These are phyloP conservation scores for Umimayanthus chanpuru DNA, from an alignment of 92 coral and sea anemone genomes.

Conservation along the genomic window DNA sequence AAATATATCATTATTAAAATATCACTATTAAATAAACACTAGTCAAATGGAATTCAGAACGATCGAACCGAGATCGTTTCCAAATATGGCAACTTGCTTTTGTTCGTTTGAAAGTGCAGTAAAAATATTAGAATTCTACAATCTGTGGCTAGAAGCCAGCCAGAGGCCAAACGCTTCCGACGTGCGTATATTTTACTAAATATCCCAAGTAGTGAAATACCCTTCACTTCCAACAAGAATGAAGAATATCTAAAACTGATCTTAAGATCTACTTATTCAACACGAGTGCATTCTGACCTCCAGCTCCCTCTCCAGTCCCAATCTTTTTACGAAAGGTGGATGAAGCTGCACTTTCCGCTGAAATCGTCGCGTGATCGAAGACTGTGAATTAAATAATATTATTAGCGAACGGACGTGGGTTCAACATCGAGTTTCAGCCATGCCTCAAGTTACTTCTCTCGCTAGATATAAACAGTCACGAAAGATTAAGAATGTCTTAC, in stretches of 20 bases:
- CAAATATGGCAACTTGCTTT: no score
- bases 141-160: no score
- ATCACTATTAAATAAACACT: no score
- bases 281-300: constrained; percentile 64
- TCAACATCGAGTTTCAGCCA: not conserved
- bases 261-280: not conserved
- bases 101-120: not conserved
- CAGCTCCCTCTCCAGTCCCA: constrained; percentile 87
- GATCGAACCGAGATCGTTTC: not conserved
- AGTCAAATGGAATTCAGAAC: not conserved
- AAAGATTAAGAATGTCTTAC: constrained; percentile 36
- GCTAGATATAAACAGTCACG: not conserved
- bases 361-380: constrained; percentile 84
- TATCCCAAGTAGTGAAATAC: not conserved
- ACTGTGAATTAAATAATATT: constrained; percentile 54
- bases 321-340: constrained; percentile 76
- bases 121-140: not conserved
- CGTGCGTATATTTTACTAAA: not conserved
- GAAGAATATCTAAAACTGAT: not conserved
- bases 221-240: not conserved
- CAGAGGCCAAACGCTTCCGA: not conserved
- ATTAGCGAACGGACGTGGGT: not conserved
- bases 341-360: constrained; percentile 77
- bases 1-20: no score
- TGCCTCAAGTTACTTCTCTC: constrained; percentile 12